Percentiles rank a stretch among this genome's conserved stretches.
Conservation (phyloP, 1,140 invertebrate species). For the Drosophila serrata region DNA sequence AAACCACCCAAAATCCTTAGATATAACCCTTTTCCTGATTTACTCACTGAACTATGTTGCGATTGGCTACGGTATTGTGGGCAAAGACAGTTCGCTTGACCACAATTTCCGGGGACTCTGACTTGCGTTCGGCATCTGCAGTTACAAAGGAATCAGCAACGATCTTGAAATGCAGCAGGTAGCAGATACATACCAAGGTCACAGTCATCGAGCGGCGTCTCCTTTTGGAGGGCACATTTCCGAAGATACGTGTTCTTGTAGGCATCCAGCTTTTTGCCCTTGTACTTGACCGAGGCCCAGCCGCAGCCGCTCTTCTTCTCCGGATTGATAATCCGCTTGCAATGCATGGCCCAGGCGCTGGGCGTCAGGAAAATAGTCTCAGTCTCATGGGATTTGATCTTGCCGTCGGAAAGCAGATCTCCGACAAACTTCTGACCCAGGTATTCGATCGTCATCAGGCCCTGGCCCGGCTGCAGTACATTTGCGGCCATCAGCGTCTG, state of each 20-base stretch:
- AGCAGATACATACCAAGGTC: slow-evolving; percentile 55
- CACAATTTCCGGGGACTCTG: slow-evolving; percentile 86
- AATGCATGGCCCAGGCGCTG: slow-evolving; percentile 96
- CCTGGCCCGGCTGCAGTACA: slow-evolving; percentile 92
- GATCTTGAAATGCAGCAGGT: not conserved
- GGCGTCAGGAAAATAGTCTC: slow-evolving; percentile 95
- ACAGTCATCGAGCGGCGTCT: slow-evolving; percentile 84
- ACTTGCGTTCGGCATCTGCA: slow-evolving; percentile 86
- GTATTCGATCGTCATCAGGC: slow-evolving; percentile 95
- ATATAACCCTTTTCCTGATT: not conserved
- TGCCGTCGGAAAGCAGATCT: slow-evolving; percentile 93
- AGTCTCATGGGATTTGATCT: slow-evolving; percentile 95
- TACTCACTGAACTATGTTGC: slow-evolving; percentile 90
- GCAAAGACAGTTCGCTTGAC: slow-evolving; percentile 89
- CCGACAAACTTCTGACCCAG: slow-evolving; percentile 96
- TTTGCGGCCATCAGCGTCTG: slow-evolving; percentile 93
- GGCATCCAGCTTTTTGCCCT: slow-evolving; percentile 93
- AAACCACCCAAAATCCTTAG: not conserved
- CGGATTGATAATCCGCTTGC: slow-evolving; percentile 95
- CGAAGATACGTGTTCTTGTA: slow-evolving; percentile 94
- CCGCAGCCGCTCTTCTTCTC: slow-evolving; percentile 96
- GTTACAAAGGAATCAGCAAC: not conserved
- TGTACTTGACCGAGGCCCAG: slow-evolving; percentile 94
- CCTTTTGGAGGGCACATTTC: slow-evolving; percentile 88
- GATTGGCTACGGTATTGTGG: slow-evolving; percentile 89